A percentile compares a stretch with the other conserved stretches of the same genome.
Evolutionary conservation across 1,140 invertebrate species (phyloP).

Genomic region (Brachionus manjavacas): DNA sequence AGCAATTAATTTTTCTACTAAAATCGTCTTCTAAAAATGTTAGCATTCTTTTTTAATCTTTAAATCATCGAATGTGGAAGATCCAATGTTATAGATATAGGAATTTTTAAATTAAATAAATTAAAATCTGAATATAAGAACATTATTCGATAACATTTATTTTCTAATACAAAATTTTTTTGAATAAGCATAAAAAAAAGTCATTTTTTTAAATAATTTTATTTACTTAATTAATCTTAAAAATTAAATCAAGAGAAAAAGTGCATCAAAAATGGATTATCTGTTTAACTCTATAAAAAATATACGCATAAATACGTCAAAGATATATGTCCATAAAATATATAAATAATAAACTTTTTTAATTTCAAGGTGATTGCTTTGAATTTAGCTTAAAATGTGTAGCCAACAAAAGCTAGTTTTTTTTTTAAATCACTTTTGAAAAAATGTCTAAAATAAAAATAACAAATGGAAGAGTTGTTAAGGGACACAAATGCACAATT

Average conservation of each 20-base stretch:
- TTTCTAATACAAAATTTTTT: background rate
- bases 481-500: background rate
- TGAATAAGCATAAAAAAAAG: background rate
- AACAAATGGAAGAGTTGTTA: conserved; percentile 8
- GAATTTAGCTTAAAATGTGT: background rate
- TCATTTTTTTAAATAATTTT: background rate
- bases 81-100: too few species aligned
- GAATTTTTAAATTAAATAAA: too few species aligned
- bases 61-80: too few species aligned
- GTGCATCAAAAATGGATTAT: background rate
- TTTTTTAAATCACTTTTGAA: background rate
- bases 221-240: background rate
- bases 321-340: background rate
- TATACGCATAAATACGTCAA: background rate
- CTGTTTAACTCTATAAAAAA: background rate
- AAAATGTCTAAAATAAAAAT: background rate
- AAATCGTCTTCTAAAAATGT: too few species aligned
- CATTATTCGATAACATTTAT: too few species aligned
- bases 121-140: too few species aligned
- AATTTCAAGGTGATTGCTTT: background rate
- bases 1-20: too few species aligned
- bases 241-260: background rate
- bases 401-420: background rate
- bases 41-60: too few species aligned
- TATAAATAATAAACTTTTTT: background rate